Evolutionary conservation across 2,797 vertebrate genomes (phyloP).

Genomic region (Gila robusta): DNA sequence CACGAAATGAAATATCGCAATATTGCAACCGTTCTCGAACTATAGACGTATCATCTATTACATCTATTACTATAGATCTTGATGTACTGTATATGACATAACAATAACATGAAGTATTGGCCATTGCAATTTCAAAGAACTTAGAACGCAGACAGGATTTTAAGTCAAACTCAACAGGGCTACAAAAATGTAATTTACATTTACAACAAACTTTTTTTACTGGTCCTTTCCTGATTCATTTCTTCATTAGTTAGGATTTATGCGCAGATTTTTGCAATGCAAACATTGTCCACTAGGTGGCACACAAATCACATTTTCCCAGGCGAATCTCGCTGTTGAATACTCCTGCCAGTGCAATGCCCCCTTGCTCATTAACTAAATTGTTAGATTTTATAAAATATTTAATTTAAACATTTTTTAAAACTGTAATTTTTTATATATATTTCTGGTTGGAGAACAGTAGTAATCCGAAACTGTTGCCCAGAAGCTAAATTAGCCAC

Average conservation of each 20-base stretch:
- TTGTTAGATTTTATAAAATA: background rate
- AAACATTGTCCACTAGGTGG: slow-evolving; percentile 22
- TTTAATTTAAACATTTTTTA: background rate
- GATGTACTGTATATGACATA: background rate
- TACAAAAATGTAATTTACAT: background rate
- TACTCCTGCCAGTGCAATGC: too few species aligned
- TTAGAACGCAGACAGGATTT: background rate
- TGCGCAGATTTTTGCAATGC: background rate
- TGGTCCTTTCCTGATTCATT: background rate
- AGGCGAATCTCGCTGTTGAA: too few species aligned
- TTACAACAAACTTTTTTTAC: background rate
- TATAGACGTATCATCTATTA: background rate
- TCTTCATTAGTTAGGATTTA: background rate
- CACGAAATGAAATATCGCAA: background rate
- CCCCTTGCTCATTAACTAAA: background rate
- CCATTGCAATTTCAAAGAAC: background rate
- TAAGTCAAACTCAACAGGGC: background rate
- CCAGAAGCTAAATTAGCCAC: background rate
- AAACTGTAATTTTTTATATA: background rate
- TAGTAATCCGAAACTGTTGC: background rate
- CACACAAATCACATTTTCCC: background rate
- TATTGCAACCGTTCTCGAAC: background rate
- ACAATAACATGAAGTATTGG: background rate
- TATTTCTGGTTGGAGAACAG: background rate
- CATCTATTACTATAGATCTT: background rate